phyloP scores from a whole-genome alignment of 2,113 vertebrate species.

The Gopherus flavomarginatus region DNA sequence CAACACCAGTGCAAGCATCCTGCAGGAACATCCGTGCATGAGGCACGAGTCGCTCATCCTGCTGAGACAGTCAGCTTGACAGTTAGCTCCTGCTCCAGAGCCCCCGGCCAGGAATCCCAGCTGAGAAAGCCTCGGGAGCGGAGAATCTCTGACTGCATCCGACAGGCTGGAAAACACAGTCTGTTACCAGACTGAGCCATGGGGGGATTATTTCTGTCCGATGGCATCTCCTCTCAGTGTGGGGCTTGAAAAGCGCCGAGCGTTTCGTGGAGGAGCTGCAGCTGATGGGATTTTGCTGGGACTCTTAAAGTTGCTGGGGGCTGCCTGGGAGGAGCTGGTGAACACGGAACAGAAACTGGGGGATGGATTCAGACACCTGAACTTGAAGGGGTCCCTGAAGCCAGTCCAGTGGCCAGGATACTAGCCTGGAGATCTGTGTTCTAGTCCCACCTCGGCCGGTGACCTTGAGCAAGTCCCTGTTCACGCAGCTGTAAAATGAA shows the following conservation, averaged over 20 bases:
- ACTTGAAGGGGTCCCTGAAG: background rate
- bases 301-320: background rate
- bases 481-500: background rate
- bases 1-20: background rate
- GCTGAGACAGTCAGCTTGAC: background rate
- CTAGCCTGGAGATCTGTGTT: background rate
- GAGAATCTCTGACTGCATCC: background rate
- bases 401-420: background rate
- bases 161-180: background rate
- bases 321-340: background rate
- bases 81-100: background rate
- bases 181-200: background rate
- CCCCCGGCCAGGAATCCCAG: background rate
- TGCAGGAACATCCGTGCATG: background rate
- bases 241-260: background rate
- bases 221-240: background rate
- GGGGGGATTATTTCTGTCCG: background rate
- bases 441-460: background rate
- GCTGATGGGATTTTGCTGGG: background rate
- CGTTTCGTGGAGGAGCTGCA: too few relatives aligned
- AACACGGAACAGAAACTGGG: background rate
- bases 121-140: background rate
- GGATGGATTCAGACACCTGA: background rate
- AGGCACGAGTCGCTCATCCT: background rate
- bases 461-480: background rate